Percentiles rank a stretch among this genome's conserved stretches.
Evolutionary conservation across 2,797 vertebrate species (phyloP).

Genomic region (Mionectes olivaceus): DNA sequence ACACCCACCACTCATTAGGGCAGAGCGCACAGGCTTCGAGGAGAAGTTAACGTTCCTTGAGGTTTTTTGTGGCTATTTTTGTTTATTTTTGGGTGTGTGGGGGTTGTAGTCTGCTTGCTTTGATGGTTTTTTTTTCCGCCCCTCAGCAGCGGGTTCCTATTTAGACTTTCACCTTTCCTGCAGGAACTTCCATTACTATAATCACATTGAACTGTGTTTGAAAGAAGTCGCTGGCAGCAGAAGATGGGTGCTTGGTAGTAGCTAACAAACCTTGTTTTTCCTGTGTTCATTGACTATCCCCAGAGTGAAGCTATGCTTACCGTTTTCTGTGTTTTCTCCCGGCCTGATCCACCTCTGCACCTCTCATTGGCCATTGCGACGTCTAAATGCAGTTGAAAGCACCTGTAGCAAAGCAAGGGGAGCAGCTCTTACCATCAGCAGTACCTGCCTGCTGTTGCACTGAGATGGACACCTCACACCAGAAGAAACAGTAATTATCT

Average conservation of each 20-base stretch:
- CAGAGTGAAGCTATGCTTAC: fast-evolving
- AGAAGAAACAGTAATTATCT: neutral
- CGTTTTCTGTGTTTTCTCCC: fast-evolving
- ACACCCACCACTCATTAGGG: neutral
- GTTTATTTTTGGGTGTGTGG: neutral
- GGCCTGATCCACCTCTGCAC: neutral
- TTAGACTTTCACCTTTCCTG: neutral
- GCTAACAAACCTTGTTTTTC: neutral
- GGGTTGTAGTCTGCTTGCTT: neutral
- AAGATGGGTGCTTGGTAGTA: neutral
- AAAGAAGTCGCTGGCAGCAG: neutral
- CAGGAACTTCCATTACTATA: neutral
- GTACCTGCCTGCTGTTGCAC: neutral
- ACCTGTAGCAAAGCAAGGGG: neutral
- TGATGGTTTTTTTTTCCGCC: neutral
- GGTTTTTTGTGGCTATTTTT: fast-evolving
- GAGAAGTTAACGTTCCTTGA: neutral
- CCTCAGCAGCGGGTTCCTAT: neutral
- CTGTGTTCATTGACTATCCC: fast-evolving
- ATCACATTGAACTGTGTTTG: neutral
- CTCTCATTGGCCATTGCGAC: neutral
- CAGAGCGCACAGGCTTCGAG: fast-evolving
- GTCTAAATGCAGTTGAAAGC: neutral
- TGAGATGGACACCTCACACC: fast-evolving
- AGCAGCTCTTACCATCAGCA: neutral